A percentile compares a stretch with the other conserved stretches of the same genome.
These are phyloP conservation scores for Eulemur coronatus DNA, from an alignment of 2,797 vertebrate genomes.

Conservation along the genomic window DNA sequence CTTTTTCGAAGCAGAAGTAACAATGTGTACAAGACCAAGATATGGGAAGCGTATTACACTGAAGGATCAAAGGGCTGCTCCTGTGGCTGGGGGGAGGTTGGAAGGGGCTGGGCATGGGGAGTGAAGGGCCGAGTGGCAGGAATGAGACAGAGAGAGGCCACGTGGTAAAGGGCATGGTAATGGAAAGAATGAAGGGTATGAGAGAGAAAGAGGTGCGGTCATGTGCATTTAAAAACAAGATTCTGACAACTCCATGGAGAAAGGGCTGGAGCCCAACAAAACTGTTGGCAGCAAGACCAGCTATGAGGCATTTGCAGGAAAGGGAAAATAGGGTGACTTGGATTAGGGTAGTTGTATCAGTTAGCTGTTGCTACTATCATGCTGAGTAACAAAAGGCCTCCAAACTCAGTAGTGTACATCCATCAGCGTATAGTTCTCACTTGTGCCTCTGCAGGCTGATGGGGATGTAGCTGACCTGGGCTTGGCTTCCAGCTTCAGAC, in stretches of 20 bases:
- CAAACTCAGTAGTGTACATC: background rate
- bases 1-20: background rate
- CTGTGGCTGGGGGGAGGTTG: background rate
- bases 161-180: background rate
- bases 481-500: background rate
- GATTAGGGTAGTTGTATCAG: background rate
- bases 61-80: background rate
- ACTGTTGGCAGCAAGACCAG: background rate
- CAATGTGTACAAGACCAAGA: background rate
- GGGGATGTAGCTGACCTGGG: background rate
- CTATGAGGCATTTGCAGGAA: background rate
- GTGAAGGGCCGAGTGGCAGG: no score
- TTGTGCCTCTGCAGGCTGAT: background rate
- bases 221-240: background rate
- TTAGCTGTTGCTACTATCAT: background rate
- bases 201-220: background rate
- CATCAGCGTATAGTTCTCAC: background rate
- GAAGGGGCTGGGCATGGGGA: no score
- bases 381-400: background rate
- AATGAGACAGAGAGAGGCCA: background rate
- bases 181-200: background rate
- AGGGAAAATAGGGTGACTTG: background rate
- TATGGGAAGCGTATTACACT: background rate
- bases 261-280: background rate
- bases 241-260: background rate